Conservation (phyloP, 35 echinoderm and acorn worm species). For the Lytechinus pictus region DNA sequence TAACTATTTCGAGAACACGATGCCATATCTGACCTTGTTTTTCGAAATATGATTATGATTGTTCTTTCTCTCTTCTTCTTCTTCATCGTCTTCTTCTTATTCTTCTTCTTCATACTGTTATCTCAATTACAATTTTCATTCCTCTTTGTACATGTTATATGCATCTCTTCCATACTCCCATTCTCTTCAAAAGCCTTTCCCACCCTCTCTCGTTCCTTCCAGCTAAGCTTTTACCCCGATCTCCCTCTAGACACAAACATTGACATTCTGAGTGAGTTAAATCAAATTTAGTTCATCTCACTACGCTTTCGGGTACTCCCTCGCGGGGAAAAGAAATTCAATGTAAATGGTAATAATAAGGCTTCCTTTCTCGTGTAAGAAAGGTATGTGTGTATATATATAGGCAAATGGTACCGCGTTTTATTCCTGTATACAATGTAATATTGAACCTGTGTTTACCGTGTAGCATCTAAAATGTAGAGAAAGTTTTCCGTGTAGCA, state of each 20-base stretch:
- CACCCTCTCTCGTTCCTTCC: too few species aligned
- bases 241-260: not conserved
- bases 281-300: not conserved
- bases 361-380: not conserved
- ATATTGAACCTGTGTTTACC: not conserved
- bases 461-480: not conserved
- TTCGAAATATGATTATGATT: too few species aligned
- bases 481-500: not conserved
- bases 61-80: too few species aligned
- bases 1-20: too few species aligned
- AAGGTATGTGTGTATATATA: not conserved
- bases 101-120: too few species aligned
- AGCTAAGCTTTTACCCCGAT: not conserved
- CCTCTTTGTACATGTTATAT: too few species aligned
- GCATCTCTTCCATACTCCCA: too few species aligned
- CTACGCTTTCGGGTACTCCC: not conserved
- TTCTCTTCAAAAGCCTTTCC: too few species aligned
- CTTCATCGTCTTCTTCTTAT: too few species aligned
- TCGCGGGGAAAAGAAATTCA: not conserved
- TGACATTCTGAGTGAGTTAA: slow-evolving; percentile 7
- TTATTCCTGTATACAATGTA: not conserved
- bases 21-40: too few species aligned
- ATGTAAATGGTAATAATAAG: not conserved
- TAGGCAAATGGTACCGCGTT: not conserved
- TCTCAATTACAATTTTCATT: too few species aligned